Evolutionary conservation across 2,888 invertebrate genomes (phyloP).

Genomic region (Thumatha senex): DNA sequence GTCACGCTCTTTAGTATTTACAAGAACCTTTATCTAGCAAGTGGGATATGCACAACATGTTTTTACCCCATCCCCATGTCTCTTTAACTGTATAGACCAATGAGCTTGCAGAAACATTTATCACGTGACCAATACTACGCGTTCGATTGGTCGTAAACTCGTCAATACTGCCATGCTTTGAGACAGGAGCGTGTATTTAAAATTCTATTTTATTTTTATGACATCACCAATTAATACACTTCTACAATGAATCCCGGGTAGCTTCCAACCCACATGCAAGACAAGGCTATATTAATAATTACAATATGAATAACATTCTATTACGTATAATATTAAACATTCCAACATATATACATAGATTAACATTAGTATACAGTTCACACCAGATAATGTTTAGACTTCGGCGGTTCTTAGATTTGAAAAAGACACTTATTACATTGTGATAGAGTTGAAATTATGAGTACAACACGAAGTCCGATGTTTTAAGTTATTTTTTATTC

Average conservation of each 20-base stretch:
- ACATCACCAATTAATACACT: neutral
- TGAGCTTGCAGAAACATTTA: too few relatives aligned
- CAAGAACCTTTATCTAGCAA: constrained; percentile 16
- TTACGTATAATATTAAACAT: constrained; percentile 51
- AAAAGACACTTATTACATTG: too few relatives aligned
- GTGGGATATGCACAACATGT: constrained; percentile 4
- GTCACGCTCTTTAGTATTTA: constrained; percentile 39
- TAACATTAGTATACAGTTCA: constrained; percentile 40
- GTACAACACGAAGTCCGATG: too few relatives aligned
- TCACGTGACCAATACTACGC: too few relatives aligned
- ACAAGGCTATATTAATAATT: constrained; percentile 8
- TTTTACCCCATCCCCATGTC: neutral
- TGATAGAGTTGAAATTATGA: too few relatives aligned
- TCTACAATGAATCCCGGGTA: neutral
- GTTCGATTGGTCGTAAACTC: too few relatives aligned
- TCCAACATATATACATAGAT: constrained; percentile 67
- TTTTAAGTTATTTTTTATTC: too few relatives aligned
- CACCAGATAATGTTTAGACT: too few relatives aligned
- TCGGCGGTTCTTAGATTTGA: too few relatives aligned
- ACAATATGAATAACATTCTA: constrained; percentile 47
- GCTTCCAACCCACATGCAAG: constrained; percentile 4
- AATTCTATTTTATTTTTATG: neutral
- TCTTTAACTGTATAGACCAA: too few relatives aligned
- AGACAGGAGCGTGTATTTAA: neutral
- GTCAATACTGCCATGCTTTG: too few relatives aligned